Evolutionary conservation across 1,140 invertebrate species (phyloP).

Genomic region (Drosophila arizonae): DNA sequence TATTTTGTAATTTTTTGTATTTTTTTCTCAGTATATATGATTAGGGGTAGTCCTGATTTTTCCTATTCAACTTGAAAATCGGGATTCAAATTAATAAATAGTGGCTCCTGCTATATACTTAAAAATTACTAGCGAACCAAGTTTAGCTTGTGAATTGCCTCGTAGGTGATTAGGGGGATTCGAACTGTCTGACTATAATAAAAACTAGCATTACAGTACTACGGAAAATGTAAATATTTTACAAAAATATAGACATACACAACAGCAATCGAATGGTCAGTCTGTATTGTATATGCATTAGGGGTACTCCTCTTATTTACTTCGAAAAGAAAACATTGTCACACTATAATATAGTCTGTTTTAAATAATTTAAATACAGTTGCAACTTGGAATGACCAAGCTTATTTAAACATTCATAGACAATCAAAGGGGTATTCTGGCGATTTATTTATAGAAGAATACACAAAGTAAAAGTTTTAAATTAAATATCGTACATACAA

Average conservation of each 20-base stretch:
- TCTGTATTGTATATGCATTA: background rate
- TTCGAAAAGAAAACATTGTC: too few species aligned
- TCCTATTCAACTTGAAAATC: too few species aligned
- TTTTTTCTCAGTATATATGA: too few species aligned
- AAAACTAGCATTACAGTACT: slow-evolving; percentile 53
- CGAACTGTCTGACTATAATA: background rate
- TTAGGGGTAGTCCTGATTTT: too few species aligned
- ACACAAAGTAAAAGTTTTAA: too few species aligned
- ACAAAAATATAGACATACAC: background rate
- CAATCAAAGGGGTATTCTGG: background rate
- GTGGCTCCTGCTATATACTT: too few species aligned
- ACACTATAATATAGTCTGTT: too few species aligned
- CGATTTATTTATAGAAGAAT: too few species aligned
- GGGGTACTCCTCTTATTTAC: background rate
- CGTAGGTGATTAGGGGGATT: background rate
- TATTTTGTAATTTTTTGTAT: too few species aligned
- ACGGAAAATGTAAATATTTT: background rate
- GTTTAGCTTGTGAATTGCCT: background rate
- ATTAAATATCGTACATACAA: slow-evolving; percentile 1
- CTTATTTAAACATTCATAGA: background rate
- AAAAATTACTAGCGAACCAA: too few species aligned
- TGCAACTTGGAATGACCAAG: too few species aligned
- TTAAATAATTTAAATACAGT: background rate
- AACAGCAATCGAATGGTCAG: background rate
- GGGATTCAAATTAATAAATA: too few species aligned